Conservation (phyloP, 2,888 invertebrate species). For the Myopa tessellatipennis region DNA sequence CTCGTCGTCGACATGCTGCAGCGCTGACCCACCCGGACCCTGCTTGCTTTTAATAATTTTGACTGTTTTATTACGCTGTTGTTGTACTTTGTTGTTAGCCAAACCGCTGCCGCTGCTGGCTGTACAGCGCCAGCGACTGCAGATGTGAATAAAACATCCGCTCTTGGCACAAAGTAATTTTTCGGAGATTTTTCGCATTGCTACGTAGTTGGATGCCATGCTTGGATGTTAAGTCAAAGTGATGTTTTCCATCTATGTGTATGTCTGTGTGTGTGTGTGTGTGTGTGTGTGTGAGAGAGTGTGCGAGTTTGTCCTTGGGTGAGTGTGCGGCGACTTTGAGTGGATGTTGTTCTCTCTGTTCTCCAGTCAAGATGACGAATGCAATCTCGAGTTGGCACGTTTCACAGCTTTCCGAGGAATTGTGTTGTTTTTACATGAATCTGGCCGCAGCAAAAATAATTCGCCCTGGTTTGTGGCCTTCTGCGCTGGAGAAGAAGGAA, state of each 20-base stretch:
- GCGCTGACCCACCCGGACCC: slow-evolving; percentile 16
- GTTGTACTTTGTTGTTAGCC: slow-evolving; percentile 22
- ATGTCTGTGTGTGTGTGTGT: slow-evolving; percentile 22
- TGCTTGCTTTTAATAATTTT: slow-evolving; percentile 26
- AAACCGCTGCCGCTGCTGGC: background rate
- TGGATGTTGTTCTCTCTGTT: background rate
- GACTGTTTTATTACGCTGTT: slow-evolving; percentile 25
- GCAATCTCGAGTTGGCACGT: slow-evolving; percentile 50
- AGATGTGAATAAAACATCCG: slow-evolving; percentile 23
- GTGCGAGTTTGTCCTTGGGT: slow-evolving; percentile 44
- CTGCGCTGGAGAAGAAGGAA: background rate
- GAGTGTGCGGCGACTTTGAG: slow-evolving; percentile 42
- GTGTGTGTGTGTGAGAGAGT: slow-evolving; percentile 40
- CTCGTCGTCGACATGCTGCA: background rate
- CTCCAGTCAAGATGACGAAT: slow-evolving; percentile 33
- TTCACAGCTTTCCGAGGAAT: slow-evolving; percentile 44
- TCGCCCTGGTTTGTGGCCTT: background rate
- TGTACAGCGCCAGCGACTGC: slow-evolving; percentile 3
- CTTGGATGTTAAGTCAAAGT: slow-evolving; percentile 29
- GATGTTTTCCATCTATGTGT: slow-evolving; percentile 8
- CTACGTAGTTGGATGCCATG: slow-evolving; percentile 1
- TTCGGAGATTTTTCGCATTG: slow-evolving; percentile 24
- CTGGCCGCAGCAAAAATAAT: slow-evolving; percentile 41
- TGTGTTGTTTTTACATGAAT: slow-evolving; percentile 50
- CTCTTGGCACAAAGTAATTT: slow-evolving; percentile 33